Conservation (phyloP, 2,888 invertebrate species). For the Escarpia spicata region DNA sequence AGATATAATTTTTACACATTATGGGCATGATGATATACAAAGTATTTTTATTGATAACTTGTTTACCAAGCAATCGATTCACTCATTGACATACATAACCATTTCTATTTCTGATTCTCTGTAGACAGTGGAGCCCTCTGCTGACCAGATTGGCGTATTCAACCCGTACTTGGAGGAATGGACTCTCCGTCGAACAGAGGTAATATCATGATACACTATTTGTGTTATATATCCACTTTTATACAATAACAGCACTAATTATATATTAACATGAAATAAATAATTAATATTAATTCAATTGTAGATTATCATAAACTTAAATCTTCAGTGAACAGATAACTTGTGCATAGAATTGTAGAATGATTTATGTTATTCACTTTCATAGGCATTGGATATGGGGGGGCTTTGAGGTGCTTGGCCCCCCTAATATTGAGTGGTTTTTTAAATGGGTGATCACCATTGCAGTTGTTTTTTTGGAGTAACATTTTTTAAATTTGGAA, state of each 20-base stretch:
- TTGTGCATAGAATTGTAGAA: no score
- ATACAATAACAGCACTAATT: not conserved
- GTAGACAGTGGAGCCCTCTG: conserved; percentile 39
- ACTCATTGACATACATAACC: not conserved
- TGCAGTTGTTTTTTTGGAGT: no score
- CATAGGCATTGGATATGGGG: no score
- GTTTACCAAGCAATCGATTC: not conserved
- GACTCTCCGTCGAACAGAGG: conserved; percentile 34
- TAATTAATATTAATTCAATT: no score
- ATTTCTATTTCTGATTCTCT: conserved; percentile 19
- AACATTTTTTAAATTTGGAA: no score
- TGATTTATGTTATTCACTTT: no score
- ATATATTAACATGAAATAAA: not conserved
- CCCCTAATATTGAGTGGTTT: no score
- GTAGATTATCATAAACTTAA: no score
- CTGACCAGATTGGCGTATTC: conserved; percentile 41
- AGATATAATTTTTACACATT: not conserved
- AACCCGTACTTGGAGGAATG: conserved; percentile 40
- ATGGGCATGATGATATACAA: not conserved
- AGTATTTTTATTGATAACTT: not conserved
- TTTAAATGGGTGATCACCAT: no score
- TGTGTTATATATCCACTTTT: not conserved
- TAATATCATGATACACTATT: conserved; percentile 22
- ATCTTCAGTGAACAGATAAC: no score
- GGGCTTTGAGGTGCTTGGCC: no score